These are phyloP conservation scores for Ochropleura leucogaster DNA, from an alignment of 2,888 invertebrate genomes.

Conservation along the genomic window DNA sequence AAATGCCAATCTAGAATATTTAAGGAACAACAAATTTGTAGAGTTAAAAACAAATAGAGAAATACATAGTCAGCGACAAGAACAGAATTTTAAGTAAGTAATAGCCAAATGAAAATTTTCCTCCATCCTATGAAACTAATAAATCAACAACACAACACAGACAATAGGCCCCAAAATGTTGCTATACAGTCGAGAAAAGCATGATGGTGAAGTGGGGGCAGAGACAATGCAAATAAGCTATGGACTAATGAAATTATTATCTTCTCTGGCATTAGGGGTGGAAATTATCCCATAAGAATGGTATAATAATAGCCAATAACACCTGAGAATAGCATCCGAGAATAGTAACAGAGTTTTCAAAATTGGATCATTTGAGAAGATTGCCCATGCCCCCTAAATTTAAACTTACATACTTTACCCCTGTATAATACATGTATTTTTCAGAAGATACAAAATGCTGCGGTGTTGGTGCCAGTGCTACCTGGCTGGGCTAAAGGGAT, in stretches of 20 bases:
- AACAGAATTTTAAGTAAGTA: constrained; percentile 70
- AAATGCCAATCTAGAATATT: constrained; percentile 65
- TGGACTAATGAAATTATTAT: not conserved
- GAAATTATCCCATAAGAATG: not conserved
- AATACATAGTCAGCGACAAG: constrained; percentile 65
- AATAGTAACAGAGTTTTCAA: not conserved
- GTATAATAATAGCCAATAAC: not conserved
- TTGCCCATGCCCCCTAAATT: not conserved
- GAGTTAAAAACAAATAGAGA: constrained; percentile 72
- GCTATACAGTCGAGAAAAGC: not conserved
- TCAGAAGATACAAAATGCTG: constrained; percentile 69
- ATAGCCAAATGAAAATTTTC: not conserved
- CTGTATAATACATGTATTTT: constrained; percentile 34
- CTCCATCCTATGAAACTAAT: not conserved
- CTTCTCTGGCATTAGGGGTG: not conserved
- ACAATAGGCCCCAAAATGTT: not conserved
- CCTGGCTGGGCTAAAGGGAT: constrained; percentile 68
- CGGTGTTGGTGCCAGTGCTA: constrained; percentile 73
- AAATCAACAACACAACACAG: not conserved
- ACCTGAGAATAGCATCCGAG: not conserved
- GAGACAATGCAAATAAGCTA: not conserved
- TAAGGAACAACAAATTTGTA: constrained; percentile 65
- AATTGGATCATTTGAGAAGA: not conserved
- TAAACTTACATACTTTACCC: not conserved
- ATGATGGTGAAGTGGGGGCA: not conserved